phyloP scores from a whole-genome alignment of 2,113 vertebrate species.

The Anoplopoma fimbria region DNA sequence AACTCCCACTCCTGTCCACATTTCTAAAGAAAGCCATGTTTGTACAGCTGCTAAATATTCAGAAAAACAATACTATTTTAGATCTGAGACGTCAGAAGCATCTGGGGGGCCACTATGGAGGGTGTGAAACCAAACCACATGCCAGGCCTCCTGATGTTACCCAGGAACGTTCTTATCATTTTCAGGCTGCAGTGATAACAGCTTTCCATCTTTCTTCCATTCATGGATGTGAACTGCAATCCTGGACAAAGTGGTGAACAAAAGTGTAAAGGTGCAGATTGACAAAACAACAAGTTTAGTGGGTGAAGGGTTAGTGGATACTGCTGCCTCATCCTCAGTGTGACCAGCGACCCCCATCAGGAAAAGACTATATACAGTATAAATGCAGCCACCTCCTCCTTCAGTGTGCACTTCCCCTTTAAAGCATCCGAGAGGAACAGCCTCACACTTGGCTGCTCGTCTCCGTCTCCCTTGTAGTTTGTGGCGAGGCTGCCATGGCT shows the following conservation, averaged over 20 bases:
- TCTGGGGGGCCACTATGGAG: neutral
- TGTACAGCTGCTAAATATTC: neutral
- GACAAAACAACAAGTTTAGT: neutral
- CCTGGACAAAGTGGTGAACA: neutral
- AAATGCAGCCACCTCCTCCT: conserved; percentile 21
- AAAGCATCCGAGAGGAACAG: conserved; percentile 43
- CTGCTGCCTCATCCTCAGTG: neutral
- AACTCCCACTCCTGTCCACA: neutral
- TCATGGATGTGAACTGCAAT: neutral
- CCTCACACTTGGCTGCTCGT: neutral
- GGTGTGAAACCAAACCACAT: conserved; percentile 4
- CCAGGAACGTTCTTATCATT: conserved; percentile 26
- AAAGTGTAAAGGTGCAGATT: neutral
- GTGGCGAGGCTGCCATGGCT: conserved; percentile 8
- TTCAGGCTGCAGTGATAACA: conserved; percentile 6
- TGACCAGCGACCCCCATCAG: conserved; percentile 3
- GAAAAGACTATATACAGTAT: conserved; percentile 2
- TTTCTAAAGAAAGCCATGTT: neutral
- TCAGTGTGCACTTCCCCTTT: conserved; percentile 66
- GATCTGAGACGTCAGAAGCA: neutral
- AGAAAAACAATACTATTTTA: neutral
- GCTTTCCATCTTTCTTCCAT: conserved; percentile 14
- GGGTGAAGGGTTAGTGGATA: neutral
- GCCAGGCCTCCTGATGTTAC: conserved; percentile 1
- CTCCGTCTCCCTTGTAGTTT: neutral